Percentiles rank a stretch among this genome's conserved stretches.
Conservation (phyloP, 2,888 invertebrate genomes). For the Lacanobia oleracea region DNA sequence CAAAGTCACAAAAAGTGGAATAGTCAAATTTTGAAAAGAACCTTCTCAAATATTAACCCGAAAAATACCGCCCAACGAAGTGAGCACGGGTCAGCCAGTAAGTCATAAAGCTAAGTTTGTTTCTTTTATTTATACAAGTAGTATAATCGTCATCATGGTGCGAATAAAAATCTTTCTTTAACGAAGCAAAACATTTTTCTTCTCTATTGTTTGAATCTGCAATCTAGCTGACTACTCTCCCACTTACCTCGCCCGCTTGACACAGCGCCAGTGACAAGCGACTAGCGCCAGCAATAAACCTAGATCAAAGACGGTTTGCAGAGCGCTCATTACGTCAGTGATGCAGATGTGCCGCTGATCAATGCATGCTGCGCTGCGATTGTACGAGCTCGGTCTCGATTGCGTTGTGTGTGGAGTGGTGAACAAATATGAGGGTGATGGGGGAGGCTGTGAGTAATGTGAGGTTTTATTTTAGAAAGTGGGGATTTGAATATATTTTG, state of each 20-base stretch:
- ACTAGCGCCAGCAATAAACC: conserved; percentile 42
- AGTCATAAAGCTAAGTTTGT: too few relatives aligned
- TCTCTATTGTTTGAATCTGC: too few relatives aligned
- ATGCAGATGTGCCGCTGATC: conserved; percentile 45
- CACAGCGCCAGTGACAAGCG: conserved; percentile 10
- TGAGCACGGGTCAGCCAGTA: too few relatives aligned
- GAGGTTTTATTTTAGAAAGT: neutral
- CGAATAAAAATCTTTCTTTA: too few relatives aligned
- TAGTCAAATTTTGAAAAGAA: too few relatives aligned
- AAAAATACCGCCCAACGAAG: too few relatives aligned
- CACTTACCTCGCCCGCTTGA: conserved; percentile 3
- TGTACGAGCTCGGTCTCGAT: conserved; percentile 20
- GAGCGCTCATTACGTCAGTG: conserved; percentile 35
- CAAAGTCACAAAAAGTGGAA: too few relatives aligned
- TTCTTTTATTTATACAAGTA: too few relatives aligned
- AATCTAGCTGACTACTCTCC: neutral
- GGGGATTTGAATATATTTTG: neutral
- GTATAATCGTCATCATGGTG: too few relatives aligned
- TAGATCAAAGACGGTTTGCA: conserved; percentile 40
- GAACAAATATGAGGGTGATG: neutral
- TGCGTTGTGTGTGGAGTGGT: neutral
- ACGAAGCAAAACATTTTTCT: too few relatives aligned
- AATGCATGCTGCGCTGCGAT: conserved; percentile 35
- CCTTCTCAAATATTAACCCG: too few relatives aligned
- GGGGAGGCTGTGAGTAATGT: neutral